A percentile compares a stretch with the other conserved stretches of the same genome.
These are phyloP conservation scores for Sinonovacula constricta DNA, from an alignment of 1,140 invertebrate genomes.

Conservation along the genomic window DNA sequence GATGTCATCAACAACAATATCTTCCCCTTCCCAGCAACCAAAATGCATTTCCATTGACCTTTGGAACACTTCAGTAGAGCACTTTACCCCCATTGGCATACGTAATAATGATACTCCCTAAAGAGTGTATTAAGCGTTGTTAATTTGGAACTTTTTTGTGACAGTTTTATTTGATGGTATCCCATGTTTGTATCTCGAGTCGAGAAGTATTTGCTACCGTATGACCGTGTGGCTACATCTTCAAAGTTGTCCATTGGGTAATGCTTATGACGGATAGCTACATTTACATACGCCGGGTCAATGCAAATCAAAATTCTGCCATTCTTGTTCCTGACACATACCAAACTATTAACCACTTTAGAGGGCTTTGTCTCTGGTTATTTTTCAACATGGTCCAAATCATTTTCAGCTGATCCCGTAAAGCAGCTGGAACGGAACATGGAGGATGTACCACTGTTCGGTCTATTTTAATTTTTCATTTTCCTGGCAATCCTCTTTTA, in stretches of 20 bases:
- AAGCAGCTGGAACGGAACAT: slow-evolving; percentile 33
- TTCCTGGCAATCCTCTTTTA: slow-evolving; percentile 45
- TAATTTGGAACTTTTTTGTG: too few relatives aligned
- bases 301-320: slow-evolving; percentile 79
- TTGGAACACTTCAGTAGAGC: too few relatives aligned
- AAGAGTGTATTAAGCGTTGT: slow-evolving; percentile 80
- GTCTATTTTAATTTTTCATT: slow-evolving; percentile 33
- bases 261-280: slow-evolving; percentile 72
- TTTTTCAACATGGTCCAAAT: slow-evolving; percentile 36
- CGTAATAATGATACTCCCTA: slow-evolving; percentile 73
- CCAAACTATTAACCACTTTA: slow-evolving; percentile 48
- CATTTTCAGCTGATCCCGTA: slow-evolving; percentile 55
- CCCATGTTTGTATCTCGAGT: slow-evolving; percentile 63
- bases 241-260: slow-evolving; percentile 53
- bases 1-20: slow-evolving; percentile 48
- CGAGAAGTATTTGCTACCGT: slow-evolving; percentile 54
- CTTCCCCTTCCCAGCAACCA: slow-evolving; percentile 39
- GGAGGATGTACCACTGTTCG: slow-evolving; percentile 18
- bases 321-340: slow-evolving; percentile 41
- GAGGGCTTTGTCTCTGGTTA: slow-evolving; percentile 49
- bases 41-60: too few relatives aligned
- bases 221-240: slow-evolving; percentile 44
- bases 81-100: slow-evolving; percentile 76
- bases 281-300: slow-evolving; percentile 80
- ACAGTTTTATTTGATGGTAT: slow-evolving; percentile 76